phyloP scores from a whole-genome alignment of 2,888 invertebrate species.

The Acronicta leporina region DNA sequence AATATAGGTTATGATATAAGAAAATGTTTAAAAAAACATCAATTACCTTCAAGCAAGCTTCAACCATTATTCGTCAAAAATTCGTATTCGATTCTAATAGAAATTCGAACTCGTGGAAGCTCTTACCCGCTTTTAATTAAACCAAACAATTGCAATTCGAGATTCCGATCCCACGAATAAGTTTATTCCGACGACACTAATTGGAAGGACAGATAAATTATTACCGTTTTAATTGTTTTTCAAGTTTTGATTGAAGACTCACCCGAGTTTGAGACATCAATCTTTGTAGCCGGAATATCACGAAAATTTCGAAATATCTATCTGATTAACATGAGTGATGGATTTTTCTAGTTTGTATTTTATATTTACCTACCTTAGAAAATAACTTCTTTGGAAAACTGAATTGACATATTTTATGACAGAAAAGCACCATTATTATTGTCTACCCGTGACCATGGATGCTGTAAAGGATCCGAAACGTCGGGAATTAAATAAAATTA shows the following conservation, averaged over 20 bases:
- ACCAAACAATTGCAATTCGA: slow-evolving; percentile 52
- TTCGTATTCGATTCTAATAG: too few relatives aligned
- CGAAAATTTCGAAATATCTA: slow-evolving; percentile 36
- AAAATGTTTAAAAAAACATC: too few relatives aligned
- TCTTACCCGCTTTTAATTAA: slow-evolving; percentile 13
- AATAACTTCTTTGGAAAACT: too few relatives aligned
- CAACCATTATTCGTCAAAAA: too few relatives aligned
- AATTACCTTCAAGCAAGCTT: too few relatives aligned
- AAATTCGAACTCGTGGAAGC: too few relatives aligned
- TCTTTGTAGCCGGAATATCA: slow-evolving; percentile 31
- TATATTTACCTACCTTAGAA: background rate
- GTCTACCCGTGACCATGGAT: too few relatives aligned
- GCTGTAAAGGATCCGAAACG: too few relatives aligned
- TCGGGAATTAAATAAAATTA: too few relatives aligned
- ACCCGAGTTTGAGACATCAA: slow-evolving; percentile 50
- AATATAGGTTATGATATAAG: too few relatives aligned
- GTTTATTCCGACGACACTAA: slow-evolving; percentile 71
- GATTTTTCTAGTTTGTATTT: slow-evolving; percentile 22
- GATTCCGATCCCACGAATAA: slow-evolving; percentile 62
- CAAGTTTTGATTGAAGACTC: slow-evolving; percentile 65
- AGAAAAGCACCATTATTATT: too few relatives aligned
- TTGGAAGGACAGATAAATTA: slow-evolving; percentile 74
- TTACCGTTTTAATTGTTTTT: slow-evolving; percentile 76
- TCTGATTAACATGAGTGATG: slow-evolving; percentile 31
- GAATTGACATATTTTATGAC: too few relatives aligned